Evolutionary conservation across 2,888 invertebrate genomes (phyloP).

Genomic region (Protophormia terraenovae): DNA sequence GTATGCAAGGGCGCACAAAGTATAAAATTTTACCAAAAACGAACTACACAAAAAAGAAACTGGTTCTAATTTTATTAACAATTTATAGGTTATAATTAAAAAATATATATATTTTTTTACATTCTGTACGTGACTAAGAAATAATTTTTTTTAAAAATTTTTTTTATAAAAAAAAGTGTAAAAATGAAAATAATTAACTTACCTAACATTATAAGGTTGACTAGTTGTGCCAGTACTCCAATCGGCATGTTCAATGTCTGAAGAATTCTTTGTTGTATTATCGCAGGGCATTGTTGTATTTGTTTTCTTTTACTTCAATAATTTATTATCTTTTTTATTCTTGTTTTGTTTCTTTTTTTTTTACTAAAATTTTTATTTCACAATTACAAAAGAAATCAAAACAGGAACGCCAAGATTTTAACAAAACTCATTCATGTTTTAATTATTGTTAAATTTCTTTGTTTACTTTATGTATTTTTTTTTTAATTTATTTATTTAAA

Average conservation of each 20-base stretch:
- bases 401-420: background rate
- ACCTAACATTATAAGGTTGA: conserved; percentile 81
- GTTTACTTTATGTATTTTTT: no score
- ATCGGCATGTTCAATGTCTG: conserved; percentile 86
- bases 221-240: conserved; percentile 82
- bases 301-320: conserved; percentile 19
- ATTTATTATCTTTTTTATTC: background rate
- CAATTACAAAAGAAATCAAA: conserved; percentile 12
- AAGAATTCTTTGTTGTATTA: conserved; percentile 86
- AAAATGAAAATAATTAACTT: conserved; percentile 67
- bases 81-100: background rate
- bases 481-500: background rate
- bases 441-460: background rate
- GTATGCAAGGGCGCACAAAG: background rate
- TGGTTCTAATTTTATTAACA: background rate
- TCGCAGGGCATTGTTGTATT: conserved; percentile 84
- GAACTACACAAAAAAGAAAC: background rate
- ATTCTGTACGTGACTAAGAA: background rate
- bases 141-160: background rate
- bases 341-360: conserved; percentile 8
- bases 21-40: background rate
- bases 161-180: background rate
- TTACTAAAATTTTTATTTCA: background rate
- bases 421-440: conserved; percentile 16
- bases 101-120: background rate